Evolutionary conservation across 1,140 invertebrate genomes (phyloP).

Genomic region (Calephelis virginiensis): DNA sequence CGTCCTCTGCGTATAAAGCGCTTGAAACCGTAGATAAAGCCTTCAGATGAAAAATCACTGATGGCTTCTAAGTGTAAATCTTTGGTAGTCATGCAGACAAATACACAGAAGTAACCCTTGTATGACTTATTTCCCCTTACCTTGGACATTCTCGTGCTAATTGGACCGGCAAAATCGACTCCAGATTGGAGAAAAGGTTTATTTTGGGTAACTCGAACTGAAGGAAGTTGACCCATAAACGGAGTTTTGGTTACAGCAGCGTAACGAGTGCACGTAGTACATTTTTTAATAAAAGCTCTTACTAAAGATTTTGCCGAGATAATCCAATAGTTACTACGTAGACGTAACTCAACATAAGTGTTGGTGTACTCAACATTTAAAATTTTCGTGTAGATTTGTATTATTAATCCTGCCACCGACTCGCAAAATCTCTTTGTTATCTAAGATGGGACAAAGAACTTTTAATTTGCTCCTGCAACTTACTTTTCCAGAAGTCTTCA

Average conservation of each 20-base stretch:
- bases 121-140: conserved; percentile 25
- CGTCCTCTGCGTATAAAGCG: conserved; percentile 33
- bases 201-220: conserved; percentile 12
- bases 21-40: too few relatives aligned
- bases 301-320: conserved; percentile 21
- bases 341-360: conserved; percentile 28
- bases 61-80: conserved; percentile 28
- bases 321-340: conserved; percentile 32
- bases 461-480: conserved; percentile 26
- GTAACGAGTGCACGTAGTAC: conserved; percentile 22
- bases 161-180: conserved; percentile 29
- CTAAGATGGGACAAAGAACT: conserved; percentile 27
- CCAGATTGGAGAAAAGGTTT: conserved; percentile 24
- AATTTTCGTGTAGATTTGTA: conserved; percentile 12
- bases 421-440: conserved; percentile 22
- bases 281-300: conserved; percentile 20
- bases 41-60: conserved; percentile 27
- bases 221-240: conserved; percentile 27
- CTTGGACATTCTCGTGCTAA: conserved; percentile 25
- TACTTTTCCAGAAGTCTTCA: conserved; percentile 20
- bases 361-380: conserved; percentile 29
- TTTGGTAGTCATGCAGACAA: conserved; percentile 27
- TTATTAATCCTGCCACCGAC: conserved; percentile 26
- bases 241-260: conserved; percentile 13
- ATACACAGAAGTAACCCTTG: conserved; percentile 28